Evolutionary conservation across 1,140 invertebrate genomes (phyloP).

Genomic region (Episyrphus balteatus): DNA sequence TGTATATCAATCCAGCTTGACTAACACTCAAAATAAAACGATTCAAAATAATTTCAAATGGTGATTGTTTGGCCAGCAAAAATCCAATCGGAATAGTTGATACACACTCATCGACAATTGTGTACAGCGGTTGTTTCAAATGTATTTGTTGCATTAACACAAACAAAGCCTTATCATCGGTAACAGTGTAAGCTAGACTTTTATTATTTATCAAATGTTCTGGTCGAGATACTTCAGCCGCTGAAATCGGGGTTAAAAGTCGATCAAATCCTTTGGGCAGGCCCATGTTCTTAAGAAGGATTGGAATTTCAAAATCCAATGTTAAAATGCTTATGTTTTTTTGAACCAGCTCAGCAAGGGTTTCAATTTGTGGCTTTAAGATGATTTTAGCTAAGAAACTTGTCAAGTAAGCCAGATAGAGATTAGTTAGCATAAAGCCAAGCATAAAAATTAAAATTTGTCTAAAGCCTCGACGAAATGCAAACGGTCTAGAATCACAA

Average conservation of each 20-base stretch:
- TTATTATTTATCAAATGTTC: neutral
- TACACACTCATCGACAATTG: slow-evolving; percentile 4
- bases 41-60: slow-evolving; percentile 5
- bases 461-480: neutral
- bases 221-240: neutral
- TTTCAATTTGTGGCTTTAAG: neutral
- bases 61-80: slow-evolving; percentile 4
- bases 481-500: neutral
- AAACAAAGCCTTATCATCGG: slow-evolving; percentile 2
- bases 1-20: slow-evolving; percentile 2
- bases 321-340: slow-evolving; percentile 1
- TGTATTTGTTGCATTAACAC: slow-evolving; percentile 3
- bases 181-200: neutral
- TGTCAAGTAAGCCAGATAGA: slow-evolving; percentile 6
- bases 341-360: neutral
- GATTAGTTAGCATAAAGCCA: slow-evolving; percentile 8
- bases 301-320: slow-evolving; percentile 5
- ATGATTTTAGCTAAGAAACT: slow-evolving; percentile 4
- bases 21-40: slow-evolving; percentile 4
- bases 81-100: slow-evolving; percentile 7
- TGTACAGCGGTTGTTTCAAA: neutral
- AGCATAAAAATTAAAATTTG: neutral
- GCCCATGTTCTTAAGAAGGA: slow-evolving; percentile 2
- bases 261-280: neutral
- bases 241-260: neutral